Conservation (phyloP, 2,113 vertebrate species). For the Empidonax traillii region DNA sequence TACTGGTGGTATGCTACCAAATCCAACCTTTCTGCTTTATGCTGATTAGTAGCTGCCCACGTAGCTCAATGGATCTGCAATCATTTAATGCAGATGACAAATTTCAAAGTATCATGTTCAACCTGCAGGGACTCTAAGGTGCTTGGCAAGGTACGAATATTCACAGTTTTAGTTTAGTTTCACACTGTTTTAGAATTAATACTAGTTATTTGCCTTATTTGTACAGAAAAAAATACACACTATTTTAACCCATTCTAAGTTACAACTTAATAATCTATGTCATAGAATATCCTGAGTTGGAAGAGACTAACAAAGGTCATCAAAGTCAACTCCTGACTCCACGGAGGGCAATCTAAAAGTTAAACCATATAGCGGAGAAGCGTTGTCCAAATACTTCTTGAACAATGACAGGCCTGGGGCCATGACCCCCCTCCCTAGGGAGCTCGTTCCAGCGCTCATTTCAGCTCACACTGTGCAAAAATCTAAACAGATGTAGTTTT, state of each 20-base stretch:
- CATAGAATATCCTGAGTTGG: not conserved
- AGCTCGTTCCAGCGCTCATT: not conserved
- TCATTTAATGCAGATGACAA: not conserved
- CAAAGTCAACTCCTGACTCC: not conserved
- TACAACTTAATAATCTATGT: not conserved
- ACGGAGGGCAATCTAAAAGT: not conserved
- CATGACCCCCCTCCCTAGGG: not conserved
- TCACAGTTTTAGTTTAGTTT: not conserved
- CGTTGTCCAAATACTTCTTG: fast-evolving
- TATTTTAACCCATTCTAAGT: not conserved
- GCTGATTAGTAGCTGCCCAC: not conserved
- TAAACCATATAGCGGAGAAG: not conserved
- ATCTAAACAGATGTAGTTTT: not conserved
- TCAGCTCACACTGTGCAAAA: not conserved
- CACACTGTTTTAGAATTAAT: not conserved
- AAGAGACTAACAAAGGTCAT: not conserved
- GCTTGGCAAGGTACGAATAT: not conserved
- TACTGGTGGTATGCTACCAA: not conserved
- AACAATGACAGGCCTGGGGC: not conserved
- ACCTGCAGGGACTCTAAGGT: not conserved
- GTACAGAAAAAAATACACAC: not conserved
- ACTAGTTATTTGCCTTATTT: not conserved
- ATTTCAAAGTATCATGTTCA: not conserved
- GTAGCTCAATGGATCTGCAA: not conserved
- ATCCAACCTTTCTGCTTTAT: not conserved